Conservation (phyloP, 2,113 vertebrate genomes). For the Holacanthus passer region DNA sequence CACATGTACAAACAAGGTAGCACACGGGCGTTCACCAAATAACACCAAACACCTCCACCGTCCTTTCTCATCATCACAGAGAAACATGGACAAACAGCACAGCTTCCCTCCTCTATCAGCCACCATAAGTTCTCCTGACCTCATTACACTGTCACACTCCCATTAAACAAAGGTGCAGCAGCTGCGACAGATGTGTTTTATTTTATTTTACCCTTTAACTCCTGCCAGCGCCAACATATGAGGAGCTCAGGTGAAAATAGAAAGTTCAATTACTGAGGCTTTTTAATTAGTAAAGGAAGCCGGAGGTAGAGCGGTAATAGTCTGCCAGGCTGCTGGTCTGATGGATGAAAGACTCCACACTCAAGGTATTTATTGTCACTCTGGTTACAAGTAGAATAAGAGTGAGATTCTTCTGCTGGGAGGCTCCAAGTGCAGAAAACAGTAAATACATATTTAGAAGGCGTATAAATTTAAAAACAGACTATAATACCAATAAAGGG, state of each 20-base stretch:
- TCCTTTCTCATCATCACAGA: neutral
- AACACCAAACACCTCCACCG: neutral
- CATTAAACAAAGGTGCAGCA: neutral
- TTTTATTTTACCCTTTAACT: conserved; percentile 31
- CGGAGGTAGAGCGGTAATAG: conserved; percentile 36
- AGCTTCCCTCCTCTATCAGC: neutral
- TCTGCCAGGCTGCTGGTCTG: conserved; percentile 47
- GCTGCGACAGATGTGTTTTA: conserved; percentile 17
- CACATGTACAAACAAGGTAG: neutral
- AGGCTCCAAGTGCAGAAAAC: no score
- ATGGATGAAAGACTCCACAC: conserved; percentile 63
- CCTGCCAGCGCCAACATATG: neutral
- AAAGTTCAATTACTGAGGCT: conserved; percentile 60
- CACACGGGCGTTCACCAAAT: neutral
- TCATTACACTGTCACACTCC: conserved; percentile 29
- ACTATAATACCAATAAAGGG: no score
- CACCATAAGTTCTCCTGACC: neutral
- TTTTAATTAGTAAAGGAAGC: conserved; percentile 61
- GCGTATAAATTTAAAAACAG: no score
- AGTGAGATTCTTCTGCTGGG: no score
- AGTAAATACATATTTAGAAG: no score
- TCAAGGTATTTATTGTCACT: no score
- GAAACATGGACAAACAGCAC: neutral
- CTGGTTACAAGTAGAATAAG: no score
- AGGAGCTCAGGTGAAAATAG: conserved; percentile 55